A percentile compares a stretch with the other conserved stretches of the same genome.
Evolutionary conservation across 1,140 invertebrate species (phyloP).

Genomic region (Nasonia longicornis): DNA sequence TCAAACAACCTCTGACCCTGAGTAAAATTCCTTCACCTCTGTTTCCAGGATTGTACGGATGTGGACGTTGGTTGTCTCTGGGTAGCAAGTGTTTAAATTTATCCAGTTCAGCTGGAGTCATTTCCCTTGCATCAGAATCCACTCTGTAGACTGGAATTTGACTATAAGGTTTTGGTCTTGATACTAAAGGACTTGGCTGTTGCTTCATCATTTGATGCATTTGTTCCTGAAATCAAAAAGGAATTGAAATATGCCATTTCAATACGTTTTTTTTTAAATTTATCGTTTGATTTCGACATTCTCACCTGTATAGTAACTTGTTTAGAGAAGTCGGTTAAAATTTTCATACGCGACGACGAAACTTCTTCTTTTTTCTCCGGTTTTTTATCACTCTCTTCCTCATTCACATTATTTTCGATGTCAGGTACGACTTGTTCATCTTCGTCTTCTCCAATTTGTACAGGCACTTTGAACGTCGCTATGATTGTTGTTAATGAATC

Average conservation of each 20-base stretch:
- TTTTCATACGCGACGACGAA: slow-evolving; percentile 26
- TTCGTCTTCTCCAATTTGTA: slow-evolving; percentile 56
- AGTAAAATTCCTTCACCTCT: slow-evolving; percentile 50
- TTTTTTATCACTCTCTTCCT: slow-evolving; percentile 52
- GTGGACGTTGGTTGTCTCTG: slow-evolving; percentile 55
- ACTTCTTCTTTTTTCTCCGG: slow-evolving; percentile 42
- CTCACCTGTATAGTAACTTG: slow-evolving; percentile 50
- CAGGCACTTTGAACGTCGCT: slow-evolving; percentile 64
- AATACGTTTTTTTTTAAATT: background rate
- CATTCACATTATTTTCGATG: slow-evolving; percentile 54
- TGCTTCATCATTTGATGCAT: slow-evolving; percentile 58
- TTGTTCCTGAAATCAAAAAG: slow-evolving; percentile 53
- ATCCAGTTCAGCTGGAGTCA: slow-evolving; percentile 62
- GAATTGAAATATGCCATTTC: slow-evolving; percentile 3
- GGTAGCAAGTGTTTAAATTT: slow-evolving; percentile 63
- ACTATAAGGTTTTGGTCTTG: slow-evolving; percentile 54
- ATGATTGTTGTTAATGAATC: slow-evolving; percentile 69
- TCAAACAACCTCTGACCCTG: slow-evolving; percentile 48
- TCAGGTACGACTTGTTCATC: slow-evolving; percentile 65
- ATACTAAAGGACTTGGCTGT: slow-evolving; percentile 52
- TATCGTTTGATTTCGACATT: background rate
- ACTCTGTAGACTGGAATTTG: slow-evolving; percentile 66
- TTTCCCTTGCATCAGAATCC: slow-evolving; percentile 63
- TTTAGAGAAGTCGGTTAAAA: slow-evolving; percentile 51
- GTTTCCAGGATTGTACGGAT: slow-evolving; percentile 46